Base-by-base conservation (phyloP, 2,113 vertebrate species). In the Hyla sarda region DNA sequence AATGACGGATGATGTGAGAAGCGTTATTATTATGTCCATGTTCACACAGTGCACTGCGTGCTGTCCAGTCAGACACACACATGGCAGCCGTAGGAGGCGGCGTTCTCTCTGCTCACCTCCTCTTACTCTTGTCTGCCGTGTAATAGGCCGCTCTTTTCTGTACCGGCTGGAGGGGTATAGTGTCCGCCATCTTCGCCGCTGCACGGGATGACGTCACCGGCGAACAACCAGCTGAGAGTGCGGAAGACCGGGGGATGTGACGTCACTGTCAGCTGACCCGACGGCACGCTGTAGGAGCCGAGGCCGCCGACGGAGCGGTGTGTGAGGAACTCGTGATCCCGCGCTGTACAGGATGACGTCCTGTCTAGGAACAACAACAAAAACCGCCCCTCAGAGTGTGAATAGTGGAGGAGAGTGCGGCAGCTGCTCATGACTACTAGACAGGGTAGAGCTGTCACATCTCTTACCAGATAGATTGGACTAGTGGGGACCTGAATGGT, bases 101-200 rank as follows among this genome's bases (percentile, higher is more conserved):
- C 17, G 17, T 1, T n/a, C 12, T 79, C 52, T 82, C 52, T 69
- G 3, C 85, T 78, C 16, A 80, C 71, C 83, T 50, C 94, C 94
- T 95, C 92, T 88, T 90, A 87, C 90, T 93, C 77, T 93, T 88
- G 83, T 92, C 92, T 62, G 91, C 88, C 21, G 90, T 89, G 89
- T 93, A 94, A 91, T 93, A 94, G 88, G 93, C 93, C 89, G 90
- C 90, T 82, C 92, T 87, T 75, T 89, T 90, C 88, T 87, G 91
- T 28, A 95, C 92, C 13, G 91, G 93, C 88, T 88, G 90, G 75
- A 95, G 90, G 28, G 92, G 93, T 73, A 95, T 94, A 58, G 89
- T 92, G 17, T 95, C 94, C 90, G 93, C 94, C 95, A 95, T 95
- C 87, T 89, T 91, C 88, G 32, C 45, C 73, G 79, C 84, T 25